Evolutionary conservation across 2,113 vertebrate genomes (phyloP), one percentile per base, ranked within the genome.

Genomic region (Hydropotes inermis): DNA sequence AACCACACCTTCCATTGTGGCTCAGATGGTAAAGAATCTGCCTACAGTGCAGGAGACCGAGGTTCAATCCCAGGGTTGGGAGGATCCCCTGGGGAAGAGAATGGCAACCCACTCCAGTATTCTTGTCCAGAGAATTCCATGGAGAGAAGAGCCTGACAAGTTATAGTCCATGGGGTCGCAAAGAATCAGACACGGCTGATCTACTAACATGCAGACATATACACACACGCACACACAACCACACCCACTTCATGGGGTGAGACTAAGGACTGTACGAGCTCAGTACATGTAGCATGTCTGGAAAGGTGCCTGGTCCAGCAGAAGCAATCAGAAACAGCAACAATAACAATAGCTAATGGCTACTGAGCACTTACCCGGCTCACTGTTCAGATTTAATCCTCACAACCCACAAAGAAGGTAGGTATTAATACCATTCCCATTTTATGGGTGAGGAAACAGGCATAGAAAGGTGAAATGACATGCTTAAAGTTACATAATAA

Each of bases 391-490:
- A 58, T 54, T 87, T 43, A 70, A 89, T 84, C 61, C 79, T 47
- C 12, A 19, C 19, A 52, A 6, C 61, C 84, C 19, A 16, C n/a
- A 54, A 19, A 7, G 19, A 28, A 81, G 84, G 81, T 39, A 7
- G 45, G 21, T 36, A 33, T 39, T 45, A 25, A 78, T 8, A 95
- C 15, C 54, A 86, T 43, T 52, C 70, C 57, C 25, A n/a, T 36
- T 76, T 81, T 85, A 82, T 60, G 87, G 47, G 36, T 45, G n/a
- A 76, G 55, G 87, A 74, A 81, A 92, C 28, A 78, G 64, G 33
- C 47, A 28, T 0, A 23, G 50, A 21, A 93, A 83, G 13, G 30
- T 33, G 47, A 85, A 87, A 36, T n/a, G 39, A 6, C 19, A 19
- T 57, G 61, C 43, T 57, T 95, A 43, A 52, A 55, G 54, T 50